Conservation (phyloP, 2,888 invertebrate species). For the Neuroscelio doddi region DNA sequence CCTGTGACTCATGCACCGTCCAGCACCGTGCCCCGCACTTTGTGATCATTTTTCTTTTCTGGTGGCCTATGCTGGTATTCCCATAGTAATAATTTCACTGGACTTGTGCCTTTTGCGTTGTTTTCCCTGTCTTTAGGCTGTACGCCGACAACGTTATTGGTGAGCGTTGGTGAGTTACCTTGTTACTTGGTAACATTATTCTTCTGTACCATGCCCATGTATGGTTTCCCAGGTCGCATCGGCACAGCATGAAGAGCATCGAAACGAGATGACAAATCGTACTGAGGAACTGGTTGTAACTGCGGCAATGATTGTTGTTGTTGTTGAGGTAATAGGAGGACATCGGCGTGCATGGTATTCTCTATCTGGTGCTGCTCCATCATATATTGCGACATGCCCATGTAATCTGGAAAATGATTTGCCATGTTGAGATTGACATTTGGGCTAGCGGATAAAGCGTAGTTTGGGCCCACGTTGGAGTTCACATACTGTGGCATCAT, state of each 20-base stretch:
- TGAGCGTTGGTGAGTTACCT: constrained; percentile 54
- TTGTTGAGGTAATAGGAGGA: constrained; percentile 49
- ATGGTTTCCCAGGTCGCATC: constrained; percentile 38
- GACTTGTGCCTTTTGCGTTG: constrained; percentile 54
- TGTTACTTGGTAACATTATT: constrained; percentile 54
- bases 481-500: constrained; percentile 60
- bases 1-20: constrained; percentile 14
- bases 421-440: constrained; percentile 49
- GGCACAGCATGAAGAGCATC: not conserved
- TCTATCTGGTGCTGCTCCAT: constrained; percentile 47
- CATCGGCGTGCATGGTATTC: constrained; percentile 53
- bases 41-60: constrained; percentile 6
- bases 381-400: constrained; percentile 20
- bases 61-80: not conserved
- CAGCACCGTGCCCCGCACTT: constrained; percentile 13
- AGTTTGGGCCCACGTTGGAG: constrained; percentile 47
- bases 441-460: constrained; percentile 24
- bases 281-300: constrained; percentile 48
- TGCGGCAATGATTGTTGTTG: constrained; percentile 31
- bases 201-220: constrained; percentile 54
- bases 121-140: constrained; percentile 47
- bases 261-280: constrained; percentile 32
- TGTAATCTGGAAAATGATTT: constrained; percentile 46
- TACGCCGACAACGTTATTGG: constrained; percentile 42
- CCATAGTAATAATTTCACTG: constrained; percentile 50